These are phyloP conservation scores for Rhincodon typus DNA, from an alignment of 2,797 vertebrate genomes.

Conservation along the genomic window DNA sequence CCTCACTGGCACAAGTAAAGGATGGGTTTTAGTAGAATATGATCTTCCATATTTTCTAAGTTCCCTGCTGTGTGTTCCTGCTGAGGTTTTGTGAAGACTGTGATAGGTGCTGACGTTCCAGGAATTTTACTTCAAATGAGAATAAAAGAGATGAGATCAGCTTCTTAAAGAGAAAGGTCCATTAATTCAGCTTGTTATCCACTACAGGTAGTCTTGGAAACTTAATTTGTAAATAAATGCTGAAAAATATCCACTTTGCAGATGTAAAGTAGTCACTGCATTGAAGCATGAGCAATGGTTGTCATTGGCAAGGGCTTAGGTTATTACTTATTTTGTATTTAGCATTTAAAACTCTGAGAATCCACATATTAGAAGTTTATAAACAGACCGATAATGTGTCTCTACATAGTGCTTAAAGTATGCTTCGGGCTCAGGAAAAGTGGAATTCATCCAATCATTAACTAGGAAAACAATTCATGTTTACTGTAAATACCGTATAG, in stretches of 20 bases:
- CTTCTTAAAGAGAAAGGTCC: not conserved
- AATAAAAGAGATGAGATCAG: slow-evolving; percentile 14
- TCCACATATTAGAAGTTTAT: not conserved
- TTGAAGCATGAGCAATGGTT: not conserved
- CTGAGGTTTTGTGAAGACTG: not conserved
- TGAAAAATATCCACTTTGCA: not conserved
- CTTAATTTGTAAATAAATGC: not conserved
- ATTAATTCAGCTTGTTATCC: not conserved
- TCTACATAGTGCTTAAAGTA: not conserved
- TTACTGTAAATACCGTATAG: not conserved
- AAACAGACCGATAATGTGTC: not conserved
- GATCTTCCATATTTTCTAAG: not conserved
- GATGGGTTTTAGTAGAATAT: not conserved
- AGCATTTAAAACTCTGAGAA: not conserved
- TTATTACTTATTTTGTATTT: not conserved
- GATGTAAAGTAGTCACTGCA: not conserved
- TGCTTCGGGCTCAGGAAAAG: not conserved
- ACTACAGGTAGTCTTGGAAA: not conserved
- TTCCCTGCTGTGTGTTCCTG: not conserved
- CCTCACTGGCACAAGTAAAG: not conserved
- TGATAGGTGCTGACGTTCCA: not conserved
- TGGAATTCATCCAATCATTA: not conserved
- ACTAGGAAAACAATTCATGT: not conserved
- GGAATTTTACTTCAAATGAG: not conserved
- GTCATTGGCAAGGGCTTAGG: not conserved